These are phyloP conservation scores for Alloscopus bannaensis DNA, from an alignment of 2,888 invertebrate species.

Conservation along the genomic window DNA sequence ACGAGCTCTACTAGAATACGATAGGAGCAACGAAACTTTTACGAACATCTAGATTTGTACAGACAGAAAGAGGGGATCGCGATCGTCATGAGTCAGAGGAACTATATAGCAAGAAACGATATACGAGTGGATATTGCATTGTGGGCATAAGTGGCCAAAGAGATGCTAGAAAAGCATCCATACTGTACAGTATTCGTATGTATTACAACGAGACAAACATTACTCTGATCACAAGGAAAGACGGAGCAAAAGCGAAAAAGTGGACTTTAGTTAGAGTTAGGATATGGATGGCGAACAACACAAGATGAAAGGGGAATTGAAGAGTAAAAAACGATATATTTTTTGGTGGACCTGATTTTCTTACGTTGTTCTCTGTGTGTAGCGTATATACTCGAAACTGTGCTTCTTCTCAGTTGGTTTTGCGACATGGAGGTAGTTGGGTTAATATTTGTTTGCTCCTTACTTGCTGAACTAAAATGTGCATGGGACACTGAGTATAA, in stretches of 20 bases:
- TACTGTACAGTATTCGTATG: background rate
- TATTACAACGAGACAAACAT: background rate
- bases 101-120: background rate
- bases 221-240: background rate
- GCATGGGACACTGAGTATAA: too few species aligned
- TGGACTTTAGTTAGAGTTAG: background rate
- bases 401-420: background rate
- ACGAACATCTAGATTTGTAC: too few species aligned
- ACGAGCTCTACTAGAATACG: too few species aligned
- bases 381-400: too few species aligned
- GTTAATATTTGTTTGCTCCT: constrained; percentile 23
- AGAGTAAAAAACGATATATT: background rate
- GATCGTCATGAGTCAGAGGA: too few species aligned
- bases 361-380: too few species aligned
- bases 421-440: constrained; percentile 45
- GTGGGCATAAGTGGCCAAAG: background rate
- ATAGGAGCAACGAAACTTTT: too few species aligned
- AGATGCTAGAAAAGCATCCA: background rate
- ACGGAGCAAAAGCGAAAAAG: background rate
- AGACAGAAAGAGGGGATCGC: too few species aligned
- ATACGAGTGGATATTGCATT: background rate
- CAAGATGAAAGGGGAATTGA: background rate
- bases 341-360: background rate
- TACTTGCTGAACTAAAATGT: constrained; percentile 19
- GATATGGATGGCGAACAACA: background rate